A percentile compares a stretch with the other conserved stretches of the same genome.
Evolutionary conservation across 2,113 vertebrate genomes (phyloP).

Genomic region (Pseudois nayaur): DNA sequence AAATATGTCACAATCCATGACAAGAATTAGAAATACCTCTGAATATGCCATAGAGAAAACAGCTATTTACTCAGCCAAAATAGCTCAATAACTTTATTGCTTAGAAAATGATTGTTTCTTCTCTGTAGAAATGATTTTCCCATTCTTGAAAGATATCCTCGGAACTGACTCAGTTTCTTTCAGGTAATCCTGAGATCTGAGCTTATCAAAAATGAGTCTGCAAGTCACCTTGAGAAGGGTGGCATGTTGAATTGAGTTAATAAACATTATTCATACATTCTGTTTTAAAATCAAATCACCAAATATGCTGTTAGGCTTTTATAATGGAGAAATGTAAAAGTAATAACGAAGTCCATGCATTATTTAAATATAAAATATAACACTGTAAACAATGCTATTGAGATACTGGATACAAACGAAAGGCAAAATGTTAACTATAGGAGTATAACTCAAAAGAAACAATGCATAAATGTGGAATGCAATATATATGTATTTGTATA

Average conservation of each 20-base stretch:
- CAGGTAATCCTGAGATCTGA: not conserved
- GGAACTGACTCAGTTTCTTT: constrained; percentile 11
- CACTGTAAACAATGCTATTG: not conserved
- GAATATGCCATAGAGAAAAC: not conserved
- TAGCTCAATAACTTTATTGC: not conserved
- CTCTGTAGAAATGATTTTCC: not conserved
- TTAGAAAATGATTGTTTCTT: constrained; percentile 11
- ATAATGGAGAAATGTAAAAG: not conserved
- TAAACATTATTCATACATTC: not conserved
- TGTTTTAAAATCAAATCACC: constrained; percentile 15
- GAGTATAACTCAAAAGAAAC: not conserved
- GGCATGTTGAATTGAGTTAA: not conserved
- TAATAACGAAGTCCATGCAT: not conserved
- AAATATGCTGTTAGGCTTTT: not conserved
- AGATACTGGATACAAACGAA: not conserved
- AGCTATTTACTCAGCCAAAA: not conserved
- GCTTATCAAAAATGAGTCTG: not conserved
- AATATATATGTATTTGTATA: not conserved
- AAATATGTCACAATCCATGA: not conserved
- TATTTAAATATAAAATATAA: constrained; percentile 46
- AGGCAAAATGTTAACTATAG: not conserved
- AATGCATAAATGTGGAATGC: not conserved
- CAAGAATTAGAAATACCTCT: not conserved
- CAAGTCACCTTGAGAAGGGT: not conserved
- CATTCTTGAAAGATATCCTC: not conserved